Evolutionary conservation across 2,888 invertebrate species (phyloP).

Genomic region (Anoplius nigerrimus): DNA sequence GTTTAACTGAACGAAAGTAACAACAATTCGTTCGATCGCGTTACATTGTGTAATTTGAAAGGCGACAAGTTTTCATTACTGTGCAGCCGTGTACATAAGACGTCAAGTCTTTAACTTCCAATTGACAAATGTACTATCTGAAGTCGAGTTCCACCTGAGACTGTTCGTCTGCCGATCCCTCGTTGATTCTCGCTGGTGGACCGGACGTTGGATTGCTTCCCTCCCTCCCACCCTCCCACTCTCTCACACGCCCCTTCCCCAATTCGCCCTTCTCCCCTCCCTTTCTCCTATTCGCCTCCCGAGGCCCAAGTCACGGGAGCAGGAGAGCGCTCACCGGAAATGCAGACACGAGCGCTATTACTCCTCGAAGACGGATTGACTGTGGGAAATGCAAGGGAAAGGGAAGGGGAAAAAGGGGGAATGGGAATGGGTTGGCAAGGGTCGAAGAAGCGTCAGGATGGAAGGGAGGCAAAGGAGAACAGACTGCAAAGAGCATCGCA

Average conservation of each 20-base stretch:
- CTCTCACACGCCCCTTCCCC: slow-evolving; percentile 10
- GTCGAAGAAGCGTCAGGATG: slow-evolving; percentile 8
- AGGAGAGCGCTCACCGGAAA: slow-evolving; percentile 56
- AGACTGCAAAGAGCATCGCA: slow-evolving; percentile 1
- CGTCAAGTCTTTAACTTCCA: too few species aligned
- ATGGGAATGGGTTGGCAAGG: slow-evolving; percentile 3
- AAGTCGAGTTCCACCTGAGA: slow-evolving; percentile 47
- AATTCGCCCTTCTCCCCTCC: neutral
- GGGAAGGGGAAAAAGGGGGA: neutral
- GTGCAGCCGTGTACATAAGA: too few species aligned
- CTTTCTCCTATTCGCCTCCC: neutral
- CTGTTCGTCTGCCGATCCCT: slow-evolving; percentile 28
- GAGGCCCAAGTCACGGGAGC: neutral
- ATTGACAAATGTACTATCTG: too few species aligned
- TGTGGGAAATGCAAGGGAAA: slow-evolving; percentile 19
- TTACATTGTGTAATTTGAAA: too few species aligned
- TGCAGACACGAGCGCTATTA: slow-evolving; percentile 47
- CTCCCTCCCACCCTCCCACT: slow-evolving; percentile 47
- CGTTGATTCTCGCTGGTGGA: slow-evolving; percentile 33
- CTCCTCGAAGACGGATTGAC: slow-evolving; percentile 40
- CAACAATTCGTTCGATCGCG: too few species aligned
- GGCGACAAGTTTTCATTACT: too few species aligned
- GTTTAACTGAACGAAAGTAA: too few species aligned
- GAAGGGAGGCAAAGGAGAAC: neutral
- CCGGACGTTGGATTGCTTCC: slow-evolving; percentile 72